Conservation (phyloP, 2,797 vertebrate species). For the Chaetodon trifasciatus region DNA sequence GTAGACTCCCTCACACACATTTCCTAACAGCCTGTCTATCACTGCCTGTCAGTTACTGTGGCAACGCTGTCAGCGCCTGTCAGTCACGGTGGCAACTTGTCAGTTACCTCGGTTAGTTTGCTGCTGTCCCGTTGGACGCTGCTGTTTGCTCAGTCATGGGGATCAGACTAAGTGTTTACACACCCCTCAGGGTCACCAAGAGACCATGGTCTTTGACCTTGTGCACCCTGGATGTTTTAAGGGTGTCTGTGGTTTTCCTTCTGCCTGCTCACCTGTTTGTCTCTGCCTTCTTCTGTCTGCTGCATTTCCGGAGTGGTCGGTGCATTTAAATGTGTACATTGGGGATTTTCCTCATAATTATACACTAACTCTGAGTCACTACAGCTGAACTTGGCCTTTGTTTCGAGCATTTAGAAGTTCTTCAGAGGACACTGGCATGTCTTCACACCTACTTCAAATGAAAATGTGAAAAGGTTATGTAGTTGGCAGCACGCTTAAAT, state of each 20-base stretch:
- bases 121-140: slow-evolving; percentile 45
- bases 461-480: slow-evolving; percentile 18
- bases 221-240: slow-evolving; percentile 31
- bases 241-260: slow-evolving; percentile 9
- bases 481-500: slow-evolving; percentile 11
- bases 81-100: slow-evolving; percentile 44
- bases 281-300: slow-evolving; percentile 7
- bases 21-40: slow-evolving; percentile 34
- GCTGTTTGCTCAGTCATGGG: slow-evolving; percentile 61
- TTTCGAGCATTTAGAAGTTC: background rate
- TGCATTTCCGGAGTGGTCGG: background rate
- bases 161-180: slow-evolving; percentile 63
- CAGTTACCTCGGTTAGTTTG: slow-evolving; percentile 15
- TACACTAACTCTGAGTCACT: background rate
- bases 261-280: slow-evolving; percentile 9
- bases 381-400: slow-evolving; percentile 19
- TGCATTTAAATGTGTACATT: background rate
- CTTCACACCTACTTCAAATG: slow-evolving; percentile 22
- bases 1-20: slow-evolving; percentile 33
- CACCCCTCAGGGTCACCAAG: slow-evolving; percentile 12
- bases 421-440: background rate
- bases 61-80: slow-evolving; percentile 44
- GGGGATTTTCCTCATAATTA: background rate
- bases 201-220: slow-evolving; percentile 54
- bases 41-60: slow-evolving; percentile 18